Percentiles rank a stretch among this genome's conserved stretches.
phyloP scores from a whole-genome alignment of 2,888 invertebrate species.

The Leucophenga montana region DNA sequence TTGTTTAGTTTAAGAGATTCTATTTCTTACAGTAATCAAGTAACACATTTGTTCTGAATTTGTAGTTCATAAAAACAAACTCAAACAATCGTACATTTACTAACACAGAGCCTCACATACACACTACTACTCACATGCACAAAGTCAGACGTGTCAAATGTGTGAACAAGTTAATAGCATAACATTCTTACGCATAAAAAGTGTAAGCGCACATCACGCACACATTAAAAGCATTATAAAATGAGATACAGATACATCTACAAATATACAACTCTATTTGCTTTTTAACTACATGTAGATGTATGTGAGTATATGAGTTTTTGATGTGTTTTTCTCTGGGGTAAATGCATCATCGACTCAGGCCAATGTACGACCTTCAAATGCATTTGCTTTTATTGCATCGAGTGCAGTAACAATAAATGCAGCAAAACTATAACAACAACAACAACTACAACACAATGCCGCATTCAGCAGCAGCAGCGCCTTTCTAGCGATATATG shows the following conservation, averaged over 20 bases:
- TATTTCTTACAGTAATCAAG: too few species aligned
- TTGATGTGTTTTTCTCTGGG: slow-evolving; percentile 50
- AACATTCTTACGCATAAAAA: slow-evolving; percentile 18
- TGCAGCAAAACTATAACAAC: slow-evolving; percentile 15
- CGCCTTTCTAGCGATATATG: neutral
- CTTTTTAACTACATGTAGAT: slow-evolving; percentile 27
- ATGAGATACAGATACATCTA: slow-evolving; percentile 27
- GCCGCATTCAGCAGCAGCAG: neutral
- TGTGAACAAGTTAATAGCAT: neutral
- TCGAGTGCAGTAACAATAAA: slow-evolving; percentile 27
- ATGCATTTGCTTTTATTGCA: slow-evolving; percentile 33
- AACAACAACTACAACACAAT: slow-evolving; percentile 22
- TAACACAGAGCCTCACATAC: too few species aligned
- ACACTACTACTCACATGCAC: too few species aligned
- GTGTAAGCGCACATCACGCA: neutral
- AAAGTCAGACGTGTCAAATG: too few species aligned
- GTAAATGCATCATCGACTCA: slow-evolving; percentile 58
- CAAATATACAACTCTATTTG: slow-evolving; percentile 27
- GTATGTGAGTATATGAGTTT: slow-evolving; percentile 13
- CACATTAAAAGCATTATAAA: neutral
- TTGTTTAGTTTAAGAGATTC: too few species aligned
- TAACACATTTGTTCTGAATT: too few species aligned
- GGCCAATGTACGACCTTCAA: slow-evolving; percentile 70
- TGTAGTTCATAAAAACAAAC: too few species aligned
- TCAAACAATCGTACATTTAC: too few species aligned